phyloP scores from a whole-genome alignment of 2,797 vertebrate genomes.

The Leucoraja ocellata region DNA sequence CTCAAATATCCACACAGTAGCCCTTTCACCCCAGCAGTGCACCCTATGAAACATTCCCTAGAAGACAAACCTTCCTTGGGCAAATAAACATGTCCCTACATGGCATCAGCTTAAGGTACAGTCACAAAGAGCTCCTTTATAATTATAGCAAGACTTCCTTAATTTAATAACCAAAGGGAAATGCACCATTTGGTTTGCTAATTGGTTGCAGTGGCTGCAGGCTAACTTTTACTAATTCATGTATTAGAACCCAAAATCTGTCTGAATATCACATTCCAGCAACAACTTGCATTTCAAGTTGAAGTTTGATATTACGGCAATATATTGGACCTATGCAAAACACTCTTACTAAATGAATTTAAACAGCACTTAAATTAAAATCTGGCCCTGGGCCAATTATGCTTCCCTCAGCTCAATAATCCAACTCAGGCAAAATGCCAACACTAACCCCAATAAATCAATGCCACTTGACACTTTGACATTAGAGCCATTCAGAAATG shows the following conservation, averaged over 20 bases:
- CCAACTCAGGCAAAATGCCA: neutral
- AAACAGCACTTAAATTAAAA: slow-evolving; percentile 7
- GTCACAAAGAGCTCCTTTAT: too few relatives aligned
- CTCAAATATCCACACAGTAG: neutral
- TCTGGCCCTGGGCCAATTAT: neutral
- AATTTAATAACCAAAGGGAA: neutral
- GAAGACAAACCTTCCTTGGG: neutral
- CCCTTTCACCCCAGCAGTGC: neutral
- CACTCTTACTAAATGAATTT: neutral
- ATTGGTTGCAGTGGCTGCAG: neutral
- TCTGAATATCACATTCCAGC: neutral
- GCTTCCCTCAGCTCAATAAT: neutral
- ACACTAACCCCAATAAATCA: slow-evolving; percentile 8
- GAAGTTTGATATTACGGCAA: neutral
- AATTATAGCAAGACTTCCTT: neutral
- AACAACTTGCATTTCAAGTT: neutral
- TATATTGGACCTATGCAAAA: neutral
- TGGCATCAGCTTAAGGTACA: too few relatives aligned
- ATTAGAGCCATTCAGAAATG: neutral
- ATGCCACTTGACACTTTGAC: neutral
- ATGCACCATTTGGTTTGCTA: neutral
- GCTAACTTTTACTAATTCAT: neutral
- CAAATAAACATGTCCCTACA: neutral
- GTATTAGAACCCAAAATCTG: neutral
- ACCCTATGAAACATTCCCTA: neutral